Percentiles rank a stretch among this genome's conserved stretches.
These are phyloP conservation scores for Psittacula echo DNA, from an alignment of 2,797 vertebrate species.

Conservation along the genomic window DNA sequence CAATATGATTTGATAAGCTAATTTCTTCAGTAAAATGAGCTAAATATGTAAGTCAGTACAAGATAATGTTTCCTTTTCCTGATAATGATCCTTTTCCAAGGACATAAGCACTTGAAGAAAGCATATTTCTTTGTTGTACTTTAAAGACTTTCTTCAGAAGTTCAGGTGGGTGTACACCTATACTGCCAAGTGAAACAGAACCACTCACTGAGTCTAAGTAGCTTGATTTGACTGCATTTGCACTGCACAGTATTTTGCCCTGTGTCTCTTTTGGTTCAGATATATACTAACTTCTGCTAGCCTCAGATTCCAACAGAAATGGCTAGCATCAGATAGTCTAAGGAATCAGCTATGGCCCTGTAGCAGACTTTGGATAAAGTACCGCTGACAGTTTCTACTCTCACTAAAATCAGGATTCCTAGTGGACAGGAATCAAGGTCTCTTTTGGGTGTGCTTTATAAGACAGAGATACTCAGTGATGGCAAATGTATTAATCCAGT, in stretches of 20 bases:
- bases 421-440: background rate
- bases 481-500: background rate
- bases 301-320: background rate
- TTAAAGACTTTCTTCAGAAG: background rate
- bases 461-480: background rate
- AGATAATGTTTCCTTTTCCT: background rate
- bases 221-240: background rate
- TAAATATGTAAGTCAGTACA: background rate
- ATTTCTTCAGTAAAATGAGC: conserved; percentile 15
- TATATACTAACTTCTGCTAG: background rate
- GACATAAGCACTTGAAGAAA: background rate
- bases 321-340: background rate
- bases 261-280: background rate
- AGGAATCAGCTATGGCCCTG: background rate
- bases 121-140: background rate
- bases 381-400: background rate
- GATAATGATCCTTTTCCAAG: background rate
- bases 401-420: background rate
- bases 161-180: background rate
- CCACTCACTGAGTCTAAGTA: background rate
- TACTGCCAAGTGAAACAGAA: background rate
- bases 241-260: background rate
- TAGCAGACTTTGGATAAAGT: background rate
- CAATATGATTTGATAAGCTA: conserved; percentile 11
- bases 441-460: background rate